These are phyloP conservation scores for Mastigias papua DNA, from an alignment of 30 jellyfish, hydroid and myxozoan species.

Conservation along the genomic window DNA sequence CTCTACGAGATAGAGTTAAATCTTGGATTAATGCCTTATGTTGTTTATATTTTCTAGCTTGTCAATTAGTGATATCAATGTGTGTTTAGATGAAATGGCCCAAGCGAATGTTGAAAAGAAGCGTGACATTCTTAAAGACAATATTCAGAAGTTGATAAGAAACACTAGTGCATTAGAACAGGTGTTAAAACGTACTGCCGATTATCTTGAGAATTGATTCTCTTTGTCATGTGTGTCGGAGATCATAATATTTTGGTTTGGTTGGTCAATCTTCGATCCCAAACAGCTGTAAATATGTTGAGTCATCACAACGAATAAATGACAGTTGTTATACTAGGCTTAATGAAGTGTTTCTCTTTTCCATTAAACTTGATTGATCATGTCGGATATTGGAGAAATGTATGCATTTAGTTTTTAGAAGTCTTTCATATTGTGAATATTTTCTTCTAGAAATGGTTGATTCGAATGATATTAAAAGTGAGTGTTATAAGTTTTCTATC, in stretches of 20 bases:
- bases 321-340: no score
- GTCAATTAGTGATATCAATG: constrained; percentile 74
- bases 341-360: no score
- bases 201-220: no score
- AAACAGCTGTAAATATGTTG: no score
- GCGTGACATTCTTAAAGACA: constrained; percentile 69
- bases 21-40: background rate
- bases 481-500: background rate
- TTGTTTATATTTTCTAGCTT: constrained; percentile 64
- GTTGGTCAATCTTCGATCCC: no score
- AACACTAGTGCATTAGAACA: constrained; percentile 93
- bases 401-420: background rate
- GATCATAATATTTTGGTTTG: no score
- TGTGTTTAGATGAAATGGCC: constrained; percentile 86
- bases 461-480: constrained; percentile 66
- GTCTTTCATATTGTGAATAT: background rate
- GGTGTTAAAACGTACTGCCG: background rate
- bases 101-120: constrained; percentile 88
- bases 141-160: constrained; percentile 76
- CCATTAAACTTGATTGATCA: no score
- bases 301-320: no score
- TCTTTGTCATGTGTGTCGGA: no score
- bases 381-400: no score
- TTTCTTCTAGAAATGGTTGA: constrained; percentile 57
- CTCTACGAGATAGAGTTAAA: no score